Base-by-base conservation (phyloP, 2,888 invertebrate species). In the Sinohyriopsis cumingii region DNA sequence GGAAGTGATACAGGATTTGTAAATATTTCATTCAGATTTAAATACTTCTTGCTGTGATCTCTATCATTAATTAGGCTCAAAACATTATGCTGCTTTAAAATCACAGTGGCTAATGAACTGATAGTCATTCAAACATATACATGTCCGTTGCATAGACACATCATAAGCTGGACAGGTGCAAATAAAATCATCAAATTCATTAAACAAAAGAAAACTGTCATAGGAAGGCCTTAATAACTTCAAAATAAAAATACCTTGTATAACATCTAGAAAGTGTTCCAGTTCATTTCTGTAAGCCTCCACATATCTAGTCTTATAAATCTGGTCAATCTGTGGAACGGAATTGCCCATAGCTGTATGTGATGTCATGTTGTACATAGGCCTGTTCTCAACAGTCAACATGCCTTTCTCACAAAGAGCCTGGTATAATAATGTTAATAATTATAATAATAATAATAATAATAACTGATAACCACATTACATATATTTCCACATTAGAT, bases 221-320 rank as follows among this genome's bases (percentile, higher is more conserved):
- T 45, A 12, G 12, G 45, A 12, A 45, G 45, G 45, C 45, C 45
- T 45, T 45, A 4, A 45, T 12, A 45, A 25, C 19, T 25, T 61
- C 22, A 64, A 24, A 59, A 55, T 59, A 65, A 20, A 60, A 22
- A 33, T 67, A 87, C 87, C 87, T 83, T 82, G 71, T n/a, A 87
- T 55, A n/a, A 84, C 81, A 72, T 87, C 83, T 1, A 88, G 69
- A 67, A 88, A 88, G 67, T 87, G 86, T 55, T 87, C 82, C 56
- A 87, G 71, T 65, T 85, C 85, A 18, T 74, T 73, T 9, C 72
- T 73, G 70, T 88, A 88, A 33, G 86, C 85, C 57, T 86, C 80
- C 18, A 78, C 68, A 59, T 87, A 88, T 33, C 88, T 68, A 7
- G 68, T 76, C 28, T 76, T 73, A 64, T 78, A 84, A 25, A 70